These are phyloP conservation scores for Malaclemys terrapin DNA, from an alignment of 2,113 vertebrate genomes.

Conservation along the genomic window DNA sequence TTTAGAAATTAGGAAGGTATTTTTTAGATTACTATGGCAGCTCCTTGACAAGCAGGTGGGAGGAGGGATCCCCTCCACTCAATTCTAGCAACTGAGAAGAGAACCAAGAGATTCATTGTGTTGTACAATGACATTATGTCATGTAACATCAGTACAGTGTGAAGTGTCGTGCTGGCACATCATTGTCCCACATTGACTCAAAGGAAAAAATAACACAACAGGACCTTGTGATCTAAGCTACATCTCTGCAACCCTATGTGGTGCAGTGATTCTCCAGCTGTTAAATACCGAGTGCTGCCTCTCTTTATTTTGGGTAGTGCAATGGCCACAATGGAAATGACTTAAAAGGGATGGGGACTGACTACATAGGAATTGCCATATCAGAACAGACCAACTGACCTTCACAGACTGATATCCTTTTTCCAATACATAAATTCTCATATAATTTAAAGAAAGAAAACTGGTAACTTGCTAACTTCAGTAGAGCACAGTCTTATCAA, in stretches of 20 bases:
- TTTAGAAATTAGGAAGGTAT: neutral
- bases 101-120: neutral
- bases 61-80: neutral
- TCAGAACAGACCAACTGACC: neutral
- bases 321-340: neutral
- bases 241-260: neutral
- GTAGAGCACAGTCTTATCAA: neutral
- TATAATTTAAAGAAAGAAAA: slow-evolving; percentile 9
- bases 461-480: neutral
- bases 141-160: neutral
- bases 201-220: neutral
- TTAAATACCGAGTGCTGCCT: neutral
- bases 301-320: neutral
- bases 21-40: neutral
- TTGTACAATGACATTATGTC: neutral
- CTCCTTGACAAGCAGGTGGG: neutral
- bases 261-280: neutral
- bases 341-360: neutral
- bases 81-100: neutral
- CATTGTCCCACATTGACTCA: neutral
- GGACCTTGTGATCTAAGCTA: neutral
- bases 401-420: neutral
- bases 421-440: neutral
- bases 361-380: neutral
- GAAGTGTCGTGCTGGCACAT: neutral